Evolutionary conservation across 2,113 vertebrate genomes (phyloP).

Genomic region (Equus przewalskii): DNA sequence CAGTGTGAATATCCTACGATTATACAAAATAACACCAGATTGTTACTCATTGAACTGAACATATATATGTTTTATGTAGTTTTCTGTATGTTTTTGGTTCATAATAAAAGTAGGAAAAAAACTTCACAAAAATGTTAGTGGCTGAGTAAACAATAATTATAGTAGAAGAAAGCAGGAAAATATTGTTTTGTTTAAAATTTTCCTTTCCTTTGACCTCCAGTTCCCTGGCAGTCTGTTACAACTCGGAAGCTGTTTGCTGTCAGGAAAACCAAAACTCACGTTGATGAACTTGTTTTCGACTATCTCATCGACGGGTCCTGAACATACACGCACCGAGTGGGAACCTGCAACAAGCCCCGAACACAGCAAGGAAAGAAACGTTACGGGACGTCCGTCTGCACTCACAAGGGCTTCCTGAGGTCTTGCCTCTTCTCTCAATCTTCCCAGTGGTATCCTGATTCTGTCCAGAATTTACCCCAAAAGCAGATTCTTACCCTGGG

Average conservation of each 20-base stretch:
- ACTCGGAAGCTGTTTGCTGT: slow-evolving; percentile 40
- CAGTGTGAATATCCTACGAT: neutral
- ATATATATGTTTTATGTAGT: neutral
- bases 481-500: neutral
- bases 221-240: slow-evolving; percentile 17
- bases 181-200: slow-evolving; percentile 28
- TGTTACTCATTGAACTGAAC: slow-evolving; percentile 3
- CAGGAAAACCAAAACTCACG: slow-evolving; percentile 34
- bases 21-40: neutral
- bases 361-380: neutral
- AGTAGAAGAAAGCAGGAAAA: neutral
- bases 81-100: slow-evolving; percentile 34
- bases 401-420: neutral
- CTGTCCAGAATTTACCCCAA: neutral
- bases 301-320: neutral
- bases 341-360: neutral
- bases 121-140: slow-evolving; percentile 12
- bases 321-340: neutral
- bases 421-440: slow-evolving; percentile 21
- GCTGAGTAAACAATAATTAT: neutral
- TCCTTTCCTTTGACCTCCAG: slow-evolving; percentile 44
- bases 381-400: neutral
- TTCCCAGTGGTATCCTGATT: slow-evolving; percentile 13
- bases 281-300: slow-evolving; percentile 52
- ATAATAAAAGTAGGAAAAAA: neutral